Evolutionary conservation across 1,140 invertebrate species (phyloP).

Genomic region (Psix sp.): DNA sequence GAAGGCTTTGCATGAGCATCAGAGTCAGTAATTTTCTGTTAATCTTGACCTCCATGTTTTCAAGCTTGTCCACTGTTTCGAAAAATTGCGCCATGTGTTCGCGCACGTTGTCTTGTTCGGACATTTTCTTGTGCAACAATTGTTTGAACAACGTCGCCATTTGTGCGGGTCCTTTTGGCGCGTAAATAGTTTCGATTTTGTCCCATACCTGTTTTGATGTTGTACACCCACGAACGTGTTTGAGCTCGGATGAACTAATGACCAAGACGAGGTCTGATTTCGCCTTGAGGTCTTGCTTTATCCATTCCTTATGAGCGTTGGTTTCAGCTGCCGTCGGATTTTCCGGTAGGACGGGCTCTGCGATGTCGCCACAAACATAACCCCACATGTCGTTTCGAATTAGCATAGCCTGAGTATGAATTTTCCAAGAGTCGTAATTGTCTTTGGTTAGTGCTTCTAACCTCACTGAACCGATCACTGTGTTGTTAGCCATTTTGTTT

Average conservation of each 20-base stretch:
- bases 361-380: slow-evolving; percentile 1
- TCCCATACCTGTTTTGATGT: slow-evolving; percentile 18
- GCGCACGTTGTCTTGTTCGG: slow-evolving; percentile 2
- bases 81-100: slow-evolving; percentile 18
- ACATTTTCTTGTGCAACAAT: slow-evolving; percentile 4
- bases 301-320: not conserved
- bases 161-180: slow-evolving; percentile 6
- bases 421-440: slow-evolving; percentile 6
- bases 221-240: slow-evolving; percentile 6
- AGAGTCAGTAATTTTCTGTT: not conserved
- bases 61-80: slow-evolving; percentile 11
- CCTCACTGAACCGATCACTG: not conserved
- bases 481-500: not conserved
- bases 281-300: not conserved
- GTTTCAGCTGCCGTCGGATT: not conserved
- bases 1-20: slow-evolving; percentile 19
- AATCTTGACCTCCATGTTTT: not conserved
- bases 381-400: slow-evolving; percentile 8
- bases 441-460: not conserved
- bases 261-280: not conserved
- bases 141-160: slow-evolving; percentile 8
- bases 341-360: not conserved
- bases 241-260: not conserved
- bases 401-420: slow-evolving; percentile 1
- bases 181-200: slow-evolving; percentile 7